Conservation (phyloP, 2,888 invertebrate genomes). For the Leucania comma region DNA sequence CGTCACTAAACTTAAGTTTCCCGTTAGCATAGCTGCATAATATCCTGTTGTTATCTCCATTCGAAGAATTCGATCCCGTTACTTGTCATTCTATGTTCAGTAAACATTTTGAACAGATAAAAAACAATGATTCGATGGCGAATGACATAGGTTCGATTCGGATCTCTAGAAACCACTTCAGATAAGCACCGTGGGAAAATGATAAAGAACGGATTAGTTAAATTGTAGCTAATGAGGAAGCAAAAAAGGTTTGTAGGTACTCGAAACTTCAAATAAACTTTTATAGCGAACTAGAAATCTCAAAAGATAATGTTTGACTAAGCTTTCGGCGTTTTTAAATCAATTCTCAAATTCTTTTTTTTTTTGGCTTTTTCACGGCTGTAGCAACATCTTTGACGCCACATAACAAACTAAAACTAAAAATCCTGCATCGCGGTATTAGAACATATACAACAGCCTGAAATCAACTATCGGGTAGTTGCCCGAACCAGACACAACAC, state of each 20-base stretch:
- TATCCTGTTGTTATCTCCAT: constrained; percentile 12
- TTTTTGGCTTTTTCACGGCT: too few relatives aligned
- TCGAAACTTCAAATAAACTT: neutral
- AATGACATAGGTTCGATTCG: neutral
- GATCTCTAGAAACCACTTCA: neutral
- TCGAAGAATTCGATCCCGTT: constrained; percentile 24
- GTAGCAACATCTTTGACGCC: too few relatives aligned
- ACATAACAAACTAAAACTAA: too few relatives aligned
- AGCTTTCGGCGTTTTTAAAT: neutral
- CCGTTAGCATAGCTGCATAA: constrained; percentile 1
- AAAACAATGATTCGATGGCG: constrained; percentile 1
- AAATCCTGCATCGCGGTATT: too few relatives aligned
- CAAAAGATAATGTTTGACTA: neutral
- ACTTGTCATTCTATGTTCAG: constrained; percentile 2
- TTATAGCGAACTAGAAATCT: neutral
- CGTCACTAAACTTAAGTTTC: neutral
- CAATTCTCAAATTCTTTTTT: too few relatives aligned
- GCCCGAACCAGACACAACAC: too few relatives aligned
- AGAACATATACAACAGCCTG: too few relatives aligned
- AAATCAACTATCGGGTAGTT: too few relatives aligned
- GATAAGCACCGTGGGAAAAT: neutral
- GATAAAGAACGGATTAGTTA: too few relatives aligned
- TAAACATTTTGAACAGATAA: constrained; percentile 4
- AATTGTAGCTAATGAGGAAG: too few relatives aligned
- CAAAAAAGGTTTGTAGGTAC: neutral